Evolutionary conservation across 1,140 invertebrate genomes (phyloP).

Genomic region (Bombyx mandarina): DNA sequence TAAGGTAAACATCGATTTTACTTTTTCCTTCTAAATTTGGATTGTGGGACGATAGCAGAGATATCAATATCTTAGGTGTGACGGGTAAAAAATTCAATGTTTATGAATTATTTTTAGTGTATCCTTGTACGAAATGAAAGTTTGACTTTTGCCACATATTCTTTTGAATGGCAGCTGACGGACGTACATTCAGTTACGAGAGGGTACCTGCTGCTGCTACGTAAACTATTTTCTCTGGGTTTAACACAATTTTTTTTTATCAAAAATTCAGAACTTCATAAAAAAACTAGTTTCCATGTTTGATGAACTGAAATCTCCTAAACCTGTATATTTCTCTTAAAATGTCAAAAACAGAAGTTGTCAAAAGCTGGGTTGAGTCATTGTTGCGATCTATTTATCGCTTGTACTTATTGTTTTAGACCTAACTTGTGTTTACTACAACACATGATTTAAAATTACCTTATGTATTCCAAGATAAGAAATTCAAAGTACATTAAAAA

Average conservation of each 20-base stretch:
- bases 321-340: constrained; percentile 60
- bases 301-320: constrained; percentile 12
- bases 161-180: constrained; percentile 69
- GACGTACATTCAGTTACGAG: constrained; percentile 52
- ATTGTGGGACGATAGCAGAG: constrained; percentile 42
- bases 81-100: constrained; percentile 47
- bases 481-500: not conserved
- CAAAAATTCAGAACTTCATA: not conserved
- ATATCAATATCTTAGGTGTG: constrained; percentile 29
- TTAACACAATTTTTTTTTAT: not conserved
- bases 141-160: constrained; percentile 72
- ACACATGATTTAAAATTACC: constrained; percentile 7
- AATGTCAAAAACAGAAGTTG: constrained; percentile 68
- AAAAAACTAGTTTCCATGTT: too few relatives aligned
- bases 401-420: constrained; percentile 29
- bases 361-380: constrained; percentile 68
- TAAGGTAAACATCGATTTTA: constrained; percentile 72
- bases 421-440: constrained; percentile 21
- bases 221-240: constrained; percentile 35
- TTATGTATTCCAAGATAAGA: not conserved
- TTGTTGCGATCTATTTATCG: constrained; percentile 52
- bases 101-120: constrained; percentile 70
- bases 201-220: constrained; percentile 54
- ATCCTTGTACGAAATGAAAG: constrained; percentile 71
- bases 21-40: constrained; percentile 61